phyloP scores from a whole-genome alignment of 2,888 invertebrate species.

The Drosophila peninsularis region DNA sequence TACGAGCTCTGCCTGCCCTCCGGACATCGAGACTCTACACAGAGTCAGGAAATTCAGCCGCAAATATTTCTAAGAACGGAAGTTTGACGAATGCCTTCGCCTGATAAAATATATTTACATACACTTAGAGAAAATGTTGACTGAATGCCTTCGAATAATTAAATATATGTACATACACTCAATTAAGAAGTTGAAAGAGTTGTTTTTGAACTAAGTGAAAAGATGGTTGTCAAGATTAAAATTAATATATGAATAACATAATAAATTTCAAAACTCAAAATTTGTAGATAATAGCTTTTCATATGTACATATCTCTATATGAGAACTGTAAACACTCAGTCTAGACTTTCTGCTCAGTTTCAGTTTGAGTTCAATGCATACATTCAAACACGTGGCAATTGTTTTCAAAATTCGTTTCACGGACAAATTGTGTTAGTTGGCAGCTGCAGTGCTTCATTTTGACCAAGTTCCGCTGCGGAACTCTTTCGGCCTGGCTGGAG shows the following conservation, averaged over 20 bases:
- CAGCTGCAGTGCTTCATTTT: conserved; percentile 47
- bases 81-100: conserved; percentile 26
- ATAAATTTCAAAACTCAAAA: no score
- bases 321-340: neutral
- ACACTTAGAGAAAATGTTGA: neutral
- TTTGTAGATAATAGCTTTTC: no score
- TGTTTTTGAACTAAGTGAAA: no score
- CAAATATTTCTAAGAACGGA: conserved; percentile 13
- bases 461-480: conserved; percentile 34
- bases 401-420: conserved; percentile 32
- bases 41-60: conserved; percentile 4
- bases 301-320: no score
- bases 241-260: neutral
- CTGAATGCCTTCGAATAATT: no score
- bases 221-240: no score
- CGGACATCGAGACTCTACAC: conserved; percentile 15
- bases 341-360: neutral
- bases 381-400: conserved; percentile 29
- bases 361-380: neutral
- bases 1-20: neutral
- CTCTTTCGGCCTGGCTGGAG: conserved; percentile 11
- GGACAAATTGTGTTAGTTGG: conserved; percentile 38
- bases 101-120: conserved; percentile 10
- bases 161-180: no score
- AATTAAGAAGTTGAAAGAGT: no score